Conservation (phyloP, 2,888 invertebrate species). For the Orthonychiurus folsomi region DNA sequence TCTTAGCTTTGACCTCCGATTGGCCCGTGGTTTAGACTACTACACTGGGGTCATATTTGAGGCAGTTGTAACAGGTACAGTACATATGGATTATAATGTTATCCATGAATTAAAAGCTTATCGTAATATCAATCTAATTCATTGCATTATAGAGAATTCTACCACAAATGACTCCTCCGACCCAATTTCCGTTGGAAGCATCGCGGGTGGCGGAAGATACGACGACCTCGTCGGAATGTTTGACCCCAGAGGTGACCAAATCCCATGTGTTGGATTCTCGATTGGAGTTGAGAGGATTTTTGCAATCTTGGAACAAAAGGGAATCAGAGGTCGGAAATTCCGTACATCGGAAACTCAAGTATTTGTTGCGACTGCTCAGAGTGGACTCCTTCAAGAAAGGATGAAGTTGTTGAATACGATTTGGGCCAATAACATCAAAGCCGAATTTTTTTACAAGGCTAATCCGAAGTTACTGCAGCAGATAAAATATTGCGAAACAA, state of each 20-base stretch:
- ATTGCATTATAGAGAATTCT: too few species aligned
- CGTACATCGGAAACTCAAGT: slow-evolving; percentile 84
- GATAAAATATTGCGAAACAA: slow-evolving; percentile 91
- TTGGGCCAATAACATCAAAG: slow-evolving; percentile 81
- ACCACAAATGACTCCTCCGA: background rate
- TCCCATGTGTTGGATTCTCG: slow-evolving; percentile 96
- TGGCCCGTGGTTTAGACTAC: slow-evolving; percentile 96
- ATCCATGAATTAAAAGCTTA: too few species aligned
- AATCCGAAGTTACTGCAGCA: slow-evolving; percentile 91
- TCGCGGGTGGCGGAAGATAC: slow-evolving; percentile 95
- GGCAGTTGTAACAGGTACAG: slow-evolving; percentile 70
- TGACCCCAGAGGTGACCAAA: slow-evolving; percentile 72
- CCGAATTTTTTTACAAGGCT: slow-evolving; percentile 90
- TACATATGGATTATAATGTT: too few species aligned
- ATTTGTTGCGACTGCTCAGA: slow-evolving; percentile 90
- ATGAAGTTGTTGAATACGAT: slow-evolving; percentile 74
- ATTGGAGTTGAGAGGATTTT: slow-evolving; percentile 96
- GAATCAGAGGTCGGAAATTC: slow-evolving; percentile 56
- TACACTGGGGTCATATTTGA: slow-evolving; percentile 99
- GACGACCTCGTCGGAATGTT: slow-evolving; percentile 98
- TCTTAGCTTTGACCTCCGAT: slow-evolving; percentile 76
- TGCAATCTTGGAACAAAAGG: slow-evolving; percentile 77
- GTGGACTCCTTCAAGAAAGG: slow-evolving; percentile 81
- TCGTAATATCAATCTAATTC: too few species aligned
- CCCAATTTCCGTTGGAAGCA: slow-evolving; percentile 69